Conservation (phyloP, 23 tunicate species). For the Halocynthia aurantium region DNA sequence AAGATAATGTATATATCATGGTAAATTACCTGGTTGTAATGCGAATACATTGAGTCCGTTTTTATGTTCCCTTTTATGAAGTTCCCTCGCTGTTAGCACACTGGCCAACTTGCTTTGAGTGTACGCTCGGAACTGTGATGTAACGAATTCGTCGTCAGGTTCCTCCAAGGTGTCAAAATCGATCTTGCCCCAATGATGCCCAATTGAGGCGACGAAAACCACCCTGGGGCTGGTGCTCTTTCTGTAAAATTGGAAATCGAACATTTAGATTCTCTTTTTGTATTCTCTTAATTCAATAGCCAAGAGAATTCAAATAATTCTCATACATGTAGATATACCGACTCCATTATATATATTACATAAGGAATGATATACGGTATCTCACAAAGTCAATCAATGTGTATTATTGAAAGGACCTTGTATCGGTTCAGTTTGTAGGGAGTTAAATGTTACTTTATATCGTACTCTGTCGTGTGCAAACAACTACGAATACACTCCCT, state of each 20-base stretch:
- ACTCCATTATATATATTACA: too few relatives aligned
- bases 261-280: not conserved
- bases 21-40: conserved; percentile 51
- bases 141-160: conserved; percentile 30
- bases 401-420: too few relatives aligned
- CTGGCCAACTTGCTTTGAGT: conserved; percentile 60
- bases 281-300: too few relatives aligned
- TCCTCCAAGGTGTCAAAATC: conserved; percentile 29
- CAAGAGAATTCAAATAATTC: too few relatives aligned
- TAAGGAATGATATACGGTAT: too few relatives aligned
- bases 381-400: too few relatives aligned
- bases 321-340: too few relatives aligned
- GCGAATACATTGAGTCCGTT: conserved; percentile 35
- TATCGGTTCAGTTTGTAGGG: too few relatives aligned
- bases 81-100: conserved; percentile 36
- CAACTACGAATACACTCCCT: too few relatives aligned
- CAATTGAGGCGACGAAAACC: conserved; percentile 62
- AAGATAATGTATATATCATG: not conserved
- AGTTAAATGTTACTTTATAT: too few relatives aligned
- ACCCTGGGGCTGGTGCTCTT: conserved; percentile 31
- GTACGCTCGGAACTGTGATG: conserved; percentile 62
- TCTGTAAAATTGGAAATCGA: conserved; percentile 23
- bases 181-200: conserved; percentile 56
- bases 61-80: conserved; percentile 22
- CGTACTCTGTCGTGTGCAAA: too few relatives aligned